These are phyloP conservation scores for Isurus oxyrinchus DNA, from an alignment of 2,113 vertebrate species.

Conservation along the genomic window DNA sequence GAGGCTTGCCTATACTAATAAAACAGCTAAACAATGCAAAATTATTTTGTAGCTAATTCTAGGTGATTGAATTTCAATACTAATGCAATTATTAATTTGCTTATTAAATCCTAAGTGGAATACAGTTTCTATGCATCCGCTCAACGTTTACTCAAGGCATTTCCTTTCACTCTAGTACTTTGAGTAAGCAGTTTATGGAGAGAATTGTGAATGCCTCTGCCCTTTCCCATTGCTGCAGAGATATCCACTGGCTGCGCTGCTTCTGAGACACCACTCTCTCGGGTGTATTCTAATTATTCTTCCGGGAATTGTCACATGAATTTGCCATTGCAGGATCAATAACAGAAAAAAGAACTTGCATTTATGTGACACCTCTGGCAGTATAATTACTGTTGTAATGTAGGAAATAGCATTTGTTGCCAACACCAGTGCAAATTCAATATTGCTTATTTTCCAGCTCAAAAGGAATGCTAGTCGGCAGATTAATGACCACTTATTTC, in stretches of 20 bases:
- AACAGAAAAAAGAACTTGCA: no score
- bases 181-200: background rate
- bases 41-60: background rate
- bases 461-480: no score
- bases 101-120: background rate
- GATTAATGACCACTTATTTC: no score
- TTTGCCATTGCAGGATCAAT: no score
- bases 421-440: no score
- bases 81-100: background rate
- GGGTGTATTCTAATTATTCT: background rate
- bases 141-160: background rate
- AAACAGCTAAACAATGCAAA: background rate
- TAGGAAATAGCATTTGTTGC: no score
- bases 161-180: background rate
- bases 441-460: no score
- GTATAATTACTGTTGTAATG: no score
- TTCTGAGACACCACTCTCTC: background rate
- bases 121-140: background rate
- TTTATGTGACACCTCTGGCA: no score
- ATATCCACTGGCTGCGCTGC: background rate
- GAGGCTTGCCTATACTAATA: background rate
- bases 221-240: background rate
- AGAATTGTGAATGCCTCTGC: background rate
- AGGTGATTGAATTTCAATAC: background rate
- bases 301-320: background rate